phyloP scores from a whole-genome alignment of 2,888 invertebrate genomes.

The Rhagium mordax region DNA sequence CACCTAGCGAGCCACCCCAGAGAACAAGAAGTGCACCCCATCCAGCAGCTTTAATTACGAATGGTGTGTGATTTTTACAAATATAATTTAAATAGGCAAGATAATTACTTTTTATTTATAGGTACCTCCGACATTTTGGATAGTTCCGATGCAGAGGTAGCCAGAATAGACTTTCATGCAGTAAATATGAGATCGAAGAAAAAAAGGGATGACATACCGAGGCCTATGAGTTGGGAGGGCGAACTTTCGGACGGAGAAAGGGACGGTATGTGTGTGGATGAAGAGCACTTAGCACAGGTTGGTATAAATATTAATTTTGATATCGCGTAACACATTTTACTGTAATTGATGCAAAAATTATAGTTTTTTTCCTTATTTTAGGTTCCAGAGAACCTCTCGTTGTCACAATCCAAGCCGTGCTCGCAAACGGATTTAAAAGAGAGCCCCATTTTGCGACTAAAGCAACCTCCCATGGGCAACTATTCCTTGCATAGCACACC shows the following conservation, averaged over 20 bases:
- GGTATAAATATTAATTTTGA: slow-evolving; percentile 18
- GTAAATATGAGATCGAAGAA: slow-evolving; percentile 66
- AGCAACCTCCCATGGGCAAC: slow-evolving; percentile 73
- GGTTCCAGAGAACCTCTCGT: slow-evolving; percentile 66
- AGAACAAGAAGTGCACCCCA: slow-evolving; percentile 56
- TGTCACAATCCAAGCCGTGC: slow-evolving; percentile 60
- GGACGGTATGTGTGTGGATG: slow-evolving; percentile 65
- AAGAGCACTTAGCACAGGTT: slow-evolving; percentile 59
- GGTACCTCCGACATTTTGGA: slow-evolving; percentile 70
- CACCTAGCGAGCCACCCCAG: slow-evolving; percentile 54
- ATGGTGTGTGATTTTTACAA: slow-evolving; percentile 47
- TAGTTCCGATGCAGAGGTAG: slow-evolving; percentile 86
- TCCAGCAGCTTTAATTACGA: slow-evolving; percentile 54
- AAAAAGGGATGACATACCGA: slow-evolving; percentile 67
- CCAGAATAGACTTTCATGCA: slow-evolving; percentile 81
- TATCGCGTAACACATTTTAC: background rate
- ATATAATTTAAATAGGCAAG: background rate
- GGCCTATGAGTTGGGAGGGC: slow-evolving; percentile 97
- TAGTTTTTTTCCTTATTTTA: slow-evolving; percentile 46
- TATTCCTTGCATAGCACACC: slow-evolving; percentile 78
- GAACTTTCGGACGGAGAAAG: slow-evolving; percentile 90
- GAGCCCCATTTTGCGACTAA: slow-evolving; percentile 71
- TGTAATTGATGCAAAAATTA: background rate
- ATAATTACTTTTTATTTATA: slow-evolving; percentile 18
- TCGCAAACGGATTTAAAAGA: slow-evolving; percentile 64